Conservation (phyloP, 2,797 vertebrate species). For the Emys orbicularis region DNA sequence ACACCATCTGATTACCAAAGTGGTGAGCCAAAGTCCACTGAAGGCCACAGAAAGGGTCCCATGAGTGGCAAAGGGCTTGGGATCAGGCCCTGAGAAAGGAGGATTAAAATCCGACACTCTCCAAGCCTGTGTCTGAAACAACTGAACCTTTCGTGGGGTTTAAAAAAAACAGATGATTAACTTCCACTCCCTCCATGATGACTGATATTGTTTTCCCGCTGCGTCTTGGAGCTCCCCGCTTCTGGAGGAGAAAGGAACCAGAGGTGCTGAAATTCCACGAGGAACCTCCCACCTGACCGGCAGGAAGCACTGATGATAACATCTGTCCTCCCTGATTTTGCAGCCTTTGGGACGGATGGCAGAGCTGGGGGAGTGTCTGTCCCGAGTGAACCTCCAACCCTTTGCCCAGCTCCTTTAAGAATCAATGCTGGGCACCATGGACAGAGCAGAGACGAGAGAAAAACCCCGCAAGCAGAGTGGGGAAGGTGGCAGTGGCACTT, state of each 20-base stretch:
- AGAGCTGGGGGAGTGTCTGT: neutral
- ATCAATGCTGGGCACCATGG: too few relatives aligned
- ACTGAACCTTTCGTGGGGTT: too few relatives aligned
- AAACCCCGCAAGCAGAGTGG: neutral
- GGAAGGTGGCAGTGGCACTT: neutral
- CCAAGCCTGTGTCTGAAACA: neutral
- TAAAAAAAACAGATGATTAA: too few relatives aligned
- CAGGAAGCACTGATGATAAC: accelerated
- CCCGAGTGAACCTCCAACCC: neutral
- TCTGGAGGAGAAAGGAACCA: neutral
- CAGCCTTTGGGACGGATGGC: neutral
- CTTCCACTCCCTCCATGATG: neutral
- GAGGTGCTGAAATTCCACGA: neutral
- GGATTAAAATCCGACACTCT: neutral
- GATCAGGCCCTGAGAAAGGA: neutral
- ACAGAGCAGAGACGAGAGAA: neutral
- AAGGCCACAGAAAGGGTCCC: neutral
- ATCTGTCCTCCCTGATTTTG: neutral
- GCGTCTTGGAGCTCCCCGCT: neutral
- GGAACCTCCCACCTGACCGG: neutral
- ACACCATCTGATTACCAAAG: neutral
- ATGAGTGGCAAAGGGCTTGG: neutral
- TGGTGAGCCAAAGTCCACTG: neutral
- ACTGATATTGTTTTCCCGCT: accelerated
- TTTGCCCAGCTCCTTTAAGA: too few relatives aligned